A percentile compares a stretch with the other conserved stretches of the same genome.
Evolutionary conservation across 2,888 invertebrate species (phyloP).

Genomic region (Diogma glabrata): DNA sequence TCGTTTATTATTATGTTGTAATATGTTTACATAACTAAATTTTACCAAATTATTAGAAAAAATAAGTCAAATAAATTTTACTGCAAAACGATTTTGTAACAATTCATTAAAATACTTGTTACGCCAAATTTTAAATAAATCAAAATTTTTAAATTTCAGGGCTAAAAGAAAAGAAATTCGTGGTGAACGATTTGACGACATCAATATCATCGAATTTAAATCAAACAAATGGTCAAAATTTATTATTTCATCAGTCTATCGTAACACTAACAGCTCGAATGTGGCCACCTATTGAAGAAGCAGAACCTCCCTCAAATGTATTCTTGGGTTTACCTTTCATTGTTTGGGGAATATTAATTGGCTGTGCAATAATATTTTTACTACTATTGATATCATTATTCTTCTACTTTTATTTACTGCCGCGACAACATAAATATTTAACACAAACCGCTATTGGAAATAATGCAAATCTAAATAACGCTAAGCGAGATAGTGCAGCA

Average conservation of each 20-base stretch:
- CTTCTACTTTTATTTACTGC: constrained; percentile 20
- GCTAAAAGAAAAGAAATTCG: neutral
- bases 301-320: constrained; percentile 19
- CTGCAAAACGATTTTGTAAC: no score
- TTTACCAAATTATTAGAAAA: no score
- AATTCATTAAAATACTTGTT: no score
- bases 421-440: constrained; percentile 13
- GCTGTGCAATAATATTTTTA: constrained; percentile 17
- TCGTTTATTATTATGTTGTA: no score
- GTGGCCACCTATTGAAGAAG: constrained; percentile 26
- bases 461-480: constrained; percentile 17
- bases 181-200: neutral
- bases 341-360: constrained; percentile 20
- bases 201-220: neutral
- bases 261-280: constrained; percentile 32
- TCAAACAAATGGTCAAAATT: constrained; percentile 6
- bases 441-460: constrained; percentile 14
- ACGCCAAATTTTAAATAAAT: no score
- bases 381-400: constrained; percentile 18
- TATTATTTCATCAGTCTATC: constrained; percentile 17
- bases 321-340: constrained; percentile 20
- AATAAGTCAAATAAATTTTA: no score
- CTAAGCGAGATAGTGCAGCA: constrained; percentile 16
- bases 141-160: no score
- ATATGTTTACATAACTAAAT: no score